phyloP scores from a whole-genome alignment of 2,888 invertebrate genomes.

The Tridacna gigas region DNA sequence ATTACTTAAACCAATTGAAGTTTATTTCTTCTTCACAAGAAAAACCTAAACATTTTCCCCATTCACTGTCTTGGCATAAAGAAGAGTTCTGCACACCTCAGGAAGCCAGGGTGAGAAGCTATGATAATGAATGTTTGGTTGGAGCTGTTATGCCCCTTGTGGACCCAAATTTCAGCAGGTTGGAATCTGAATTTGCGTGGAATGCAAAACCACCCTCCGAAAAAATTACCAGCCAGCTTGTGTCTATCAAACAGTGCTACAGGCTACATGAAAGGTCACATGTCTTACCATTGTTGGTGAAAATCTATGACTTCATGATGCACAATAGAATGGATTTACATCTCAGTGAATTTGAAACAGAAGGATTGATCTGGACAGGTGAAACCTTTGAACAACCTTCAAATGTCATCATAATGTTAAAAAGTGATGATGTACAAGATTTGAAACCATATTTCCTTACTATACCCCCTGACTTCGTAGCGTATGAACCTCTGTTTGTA shows the following conservation, averaged over 20 bases:
- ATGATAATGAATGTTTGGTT: slow-evolving; percentile 24
- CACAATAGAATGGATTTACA: neutral
- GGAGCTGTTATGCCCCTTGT: slow-evolving; percentile 51
- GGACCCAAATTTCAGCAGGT: neutral
- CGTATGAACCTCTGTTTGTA: slow-evolving; percentile 36
- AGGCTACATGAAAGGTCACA: slow-evolving; percentile 28
- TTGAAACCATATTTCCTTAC: slow-evolving; percentile 55
- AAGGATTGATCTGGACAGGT: slow-evolving; percentile 58
- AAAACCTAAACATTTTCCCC: slow-evolving; percentile 17
- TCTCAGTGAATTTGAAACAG: neutral
- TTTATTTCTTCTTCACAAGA: slow-evolving; percentile 26
- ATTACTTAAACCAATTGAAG: slow-evolving; percentile 12
- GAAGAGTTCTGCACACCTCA: slow-evolving; percentile 32
- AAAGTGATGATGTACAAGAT: slow-evolving; percentile 27
- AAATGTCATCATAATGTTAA: slow-evolving; percentile 28
- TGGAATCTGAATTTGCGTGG: slow-evolving; percentile 33
- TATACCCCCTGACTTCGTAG: slow-evolving; percentile 54
- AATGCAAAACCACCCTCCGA: slow-evolving; percentile 17
- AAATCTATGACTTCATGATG: slow-evolving; percentile 3
- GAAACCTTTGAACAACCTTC: slow-evolving; percentile 49
- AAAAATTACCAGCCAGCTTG: slow-evolving; percentile 45
- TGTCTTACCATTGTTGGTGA: slow-evolving; percentile 35
- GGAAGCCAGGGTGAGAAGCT: slow-evolving; percentile 26
- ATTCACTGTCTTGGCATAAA: slow-evolving; percentile 38
- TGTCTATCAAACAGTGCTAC: slow-evolving; percentile 35